Base-by-base conservation (phyloP, 2,113 vertebrate species). In the Hiodon alosoides region DNA sequence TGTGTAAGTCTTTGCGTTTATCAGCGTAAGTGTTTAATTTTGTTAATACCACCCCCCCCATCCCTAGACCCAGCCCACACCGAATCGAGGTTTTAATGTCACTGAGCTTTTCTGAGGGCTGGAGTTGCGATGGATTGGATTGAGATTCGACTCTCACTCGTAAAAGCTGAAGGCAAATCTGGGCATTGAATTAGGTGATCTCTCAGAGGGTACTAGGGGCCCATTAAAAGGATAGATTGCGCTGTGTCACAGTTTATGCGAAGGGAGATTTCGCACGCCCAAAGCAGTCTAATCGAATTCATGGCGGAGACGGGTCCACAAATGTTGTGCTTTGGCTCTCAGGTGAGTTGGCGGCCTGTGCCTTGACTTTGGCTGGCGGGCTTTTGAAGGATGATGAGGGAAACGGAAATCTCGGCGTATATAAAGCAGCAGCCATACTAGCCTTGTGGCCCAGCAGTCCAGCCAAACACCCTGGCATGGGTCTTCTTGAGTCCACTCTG, bases 151-250 rank as follows among this genome's bases (percentile, higher is more conserved):
- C 77, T 85, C 81, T 79, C 75, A 86, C 73, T 79, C 53, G 65
- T 76, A 72, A 79, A 83, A 64, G 81, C 71, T 82, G 76, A 72
- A 68, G 79, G 84, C 51, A 80, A 75, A 81, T 81, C 78, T 79
- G 78, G 83, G 79, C 84, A 81, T 82, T 77, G 85, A 86, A 87
- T 88, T 85, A 84, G 84, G 82, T 79, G 71, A 54, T 74, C 74
- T 82, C 84, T 76, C 79, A 75, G 54, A 60, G 79, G 81, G 86
- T 88, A 82, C 76, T 83, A 84, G 83, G 81, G 76, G 81, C 87
- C 86, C 83, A 89, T 90, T 90, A 88, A 90, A 89, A 88, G 86
- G 84, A 90, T 86, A 86, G 85, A 87, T 89, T 85, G 86, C 79
- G 74, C 51, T 71, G 76, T 73, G 79, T 82, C 75, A 62, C 79